Evolutionary conservation across 1,140 invertebrate species (phyloP), one percentile per base, ranked within the genome.

Genomic region (Drosophila tani): DNA sequence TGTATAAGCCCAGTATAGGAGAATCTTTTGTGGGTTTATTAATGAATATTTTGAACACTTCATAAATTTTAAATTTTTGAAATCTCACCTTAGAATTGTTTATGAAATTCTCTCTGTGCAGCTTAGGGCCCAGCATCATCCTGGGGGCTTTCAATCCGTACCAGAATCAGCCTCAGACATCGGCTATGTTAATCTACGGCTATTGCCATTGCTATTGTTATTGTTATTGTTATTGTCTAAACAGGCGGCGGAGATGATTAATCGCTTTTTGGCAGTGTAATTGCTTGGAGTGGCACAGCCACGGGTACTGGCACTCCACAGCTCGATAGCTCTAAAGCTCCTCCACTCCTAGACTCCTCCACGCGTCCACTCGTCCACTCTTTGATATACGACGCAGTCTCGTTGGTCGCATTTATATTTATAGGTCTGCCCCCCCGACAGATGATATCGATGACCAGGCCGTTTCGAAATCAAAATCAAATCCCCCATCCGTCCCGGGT

Each of bases 211-310:
- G 19, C 45, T 35, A 50, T 60, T 60, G 58, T 60, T 50, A 46
- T 66, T 47, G 65, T 43, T 65, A 58, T 68, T 68, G 60, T 21
- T 65, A 27, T 50, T 12, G 50, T 58, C 68, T 43, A 69, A 71
- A 57, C 32, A 67, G 71, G 17, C 60, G 47, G 55, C 35, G 11
- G 63, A 75, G 71, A 76, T 76, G 74, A 76, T 76, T 76, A 76
- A 76, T 76, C 71, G 74, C 71, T 66, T 76, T 76, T 75, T 27
- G 46, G 55, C 53, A 45, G 55, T 40, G 56, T 46, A 73, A 66
- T 47, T 55, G 17, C 59, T 70, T 70, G 27, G 68, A 71, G 68
- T 71, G 68, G 32, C 47, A 47, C 64, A 68, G 46, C 27, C 38
- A n/a, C n/a, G 55, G 56, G 45, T 35, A 60, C 41, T 58, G n/a